Conservation (phyloP, 2,113 vertebrate genomes). For the Myodes glareolus region DNA sequence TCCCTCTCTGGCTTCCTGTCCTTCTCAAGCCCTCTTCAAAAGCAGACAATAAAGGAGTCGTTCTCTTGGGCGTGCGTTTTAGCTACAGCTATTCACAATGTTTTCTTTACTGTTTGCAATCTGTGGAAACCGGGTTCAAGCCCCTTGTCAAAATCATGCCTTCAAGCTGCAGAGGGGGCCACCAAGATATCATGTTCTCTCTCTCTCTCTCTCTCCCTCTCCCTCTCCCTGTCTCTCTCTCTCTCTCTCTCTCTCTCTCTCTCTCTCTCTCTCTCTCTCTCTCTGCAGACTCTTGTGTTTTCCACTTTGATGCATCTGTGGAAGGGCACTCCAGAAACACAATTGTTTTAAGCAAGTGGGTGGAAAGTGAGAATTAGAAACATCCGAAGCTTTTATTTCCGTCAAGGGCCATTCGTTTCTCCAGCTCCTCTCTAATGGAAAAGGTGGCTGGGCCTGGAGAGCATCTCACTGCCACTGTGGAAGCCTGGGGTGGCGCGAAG, state of each 20-base stretch:
- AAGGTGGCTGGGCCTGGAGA: conserved; percentile 24
- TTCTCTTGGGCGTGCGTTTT: conserved; percentile 73
- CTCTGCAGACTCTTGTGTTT: conserved; percentile 62
- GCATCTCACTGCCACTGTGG: background rate
- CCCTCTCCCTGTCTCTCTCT: background rate
- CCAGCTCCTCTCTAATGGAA: background rate
- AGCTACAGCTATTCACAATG: conserved; percentile 76
- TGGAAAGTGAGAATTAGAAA: conserved; percentile 51
- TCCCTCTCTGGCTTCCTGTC: conserved; percentile 77
- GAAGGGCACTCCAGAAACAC: conserved; percentile 34
- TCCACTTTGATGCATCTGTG: background rate
- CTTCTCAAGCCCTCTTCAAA: conserved; percentile 78
- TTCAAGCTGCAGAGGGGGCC: conserved; percentile 71
- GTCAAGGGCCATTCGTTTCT: background rate
- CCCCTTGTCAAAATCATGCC: background rate
- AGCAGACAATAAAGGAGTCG: conserved; percentile 75
- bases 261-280: background rate
- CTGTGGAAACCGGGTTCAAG: background rate
- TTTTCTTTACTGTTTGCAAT: conserved; percentile 55
- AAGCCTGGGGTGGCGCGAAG: background rate
- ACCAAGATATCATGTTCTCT: conserved; percentile 54
- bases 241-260: background rate
- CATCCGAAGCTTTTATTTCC: background rate
- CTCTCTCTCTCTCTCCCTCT: background rate
- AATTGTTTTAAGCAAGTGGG: conserved; percentile 55